phyloP scores from a whole-genome alignment of 2,797 vertebrate species.

The Gambelia wislizenii region DNA sequence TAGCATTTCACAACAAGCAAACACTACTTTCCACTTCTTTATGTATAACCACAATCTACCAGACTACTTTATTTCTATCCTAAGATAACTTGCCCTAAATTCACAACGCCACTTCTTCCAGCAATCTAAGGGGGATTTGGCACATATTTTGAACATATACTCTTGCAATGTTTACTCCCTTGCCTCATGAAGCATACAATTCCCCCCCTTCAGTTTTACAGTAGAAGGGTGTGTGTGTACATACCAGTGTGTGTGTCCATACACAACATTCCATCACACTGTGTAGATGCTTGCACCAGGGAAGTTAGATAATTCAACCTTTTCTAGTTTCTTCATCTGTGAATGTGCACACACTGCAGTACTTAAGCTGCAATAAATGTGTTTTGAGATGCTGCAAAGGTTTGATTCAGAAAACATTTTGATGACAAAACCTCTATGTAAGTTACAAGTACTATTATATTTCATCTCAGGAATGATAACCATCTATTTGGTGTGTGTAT shows the following conservation, averaged over 20 bases:
- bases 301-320: constrained; percentile 8
- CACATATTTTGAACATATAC: background rate
- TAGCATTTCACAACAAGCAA: background rate
- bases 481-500: background rate
- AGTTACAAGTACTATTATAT: constrained; percentile 11
- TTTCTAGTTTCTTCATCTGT: constrained; percentile 31
- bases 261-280: background rate
- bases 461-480: constrained; percentile 15
- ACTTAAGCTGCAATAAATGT: constrained; percentile 2
- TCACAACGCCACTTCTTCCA: background rate
- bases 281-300: constrained; percentile 22
- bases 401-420: constrained; percentile 48
- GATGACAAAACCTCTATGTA: constrained; percentile 36
- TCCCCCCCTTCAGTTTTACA: background rate
- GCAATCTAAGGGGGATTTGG: background rate
- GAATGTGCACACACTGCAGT: constrained; percentile 7
- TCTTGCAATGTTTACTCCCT: background rate
- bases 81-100: background rate
- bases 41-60: background rate
- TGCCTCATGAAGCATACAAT: background rate
- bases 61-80: background rate
- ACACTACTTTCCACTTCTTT: no score
- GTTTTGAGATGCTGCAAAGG: constrained; percentile 16
- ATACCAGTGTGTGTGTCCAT: background rate
- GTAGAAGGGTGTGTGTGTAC: background rate